Conservation (phyloP, 1,140 invertebrate species). For the Conopomorpha cramerella region DNA sequence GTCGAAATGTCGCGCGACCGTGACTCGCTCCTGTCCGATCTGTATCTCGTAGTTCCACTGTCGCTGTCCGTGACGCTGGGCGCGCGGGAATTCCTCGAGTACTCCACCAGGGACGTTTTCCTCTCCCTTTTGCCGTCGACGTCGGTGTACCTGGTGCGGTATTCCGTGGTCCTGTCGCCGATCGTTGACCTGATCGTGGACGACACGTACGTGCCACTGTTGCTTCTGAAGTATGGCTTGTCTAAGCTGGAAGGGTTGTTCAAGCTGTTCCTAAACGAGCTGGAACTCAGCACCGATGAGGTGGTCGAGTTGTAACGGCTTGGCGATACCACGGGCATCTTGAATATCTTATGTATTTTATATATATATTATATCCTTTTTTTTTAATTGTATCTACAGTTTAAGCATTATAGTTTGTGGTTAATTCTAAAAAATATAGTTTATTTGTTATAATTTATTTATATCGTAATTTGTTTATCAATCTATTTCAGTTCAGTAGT, state of each 20-base stretch:
- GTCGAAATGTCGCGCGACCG: slow-evolving; percentile 41
- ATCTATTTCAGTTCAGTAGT: slow-evolving; percentile 9
- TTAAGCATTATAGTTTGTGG: too few relatives aligned
- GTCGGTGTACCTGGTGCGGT: slow-evolving; percentile 38
- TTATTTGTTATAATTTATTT: too few relatives aligned
- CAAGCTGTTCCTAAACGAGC: slow-evolving; percentile 56
- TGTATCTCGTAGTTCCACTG: slow-evolving; percentile 37
- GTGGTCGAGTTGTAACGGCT: slow-evolving; percentile 44
- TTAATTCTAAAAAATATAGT: too few relatives aligned
- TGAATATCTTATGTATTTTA: too few relatives aligned
- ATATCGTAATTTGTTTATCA: too few relatives aligned
- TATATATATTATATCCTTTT: too few relatives aligned
- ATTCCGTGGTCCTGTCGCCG: slow-evolving; percentile 53
- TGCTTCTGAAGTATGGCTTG: slow-evolving; percentile 53
- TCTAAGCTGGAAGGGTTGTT: slow-evolving; percentile 51
- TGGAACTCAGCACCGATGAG: slow-evolving; percentile 34
- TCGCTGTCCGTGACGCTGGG: slow-evolving; percentile 52
- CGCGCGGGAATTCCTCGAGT: slow-evolving; percentile 32
- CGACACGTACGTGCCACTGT: slow-evolving; percentile 44
- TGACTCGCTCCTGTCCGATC: slow-evolving; percentile 40
- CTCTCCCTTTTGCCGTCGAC: slow-evolving; percentile 42
- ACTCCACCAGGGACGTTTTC: slow-evolving; percentile 46
- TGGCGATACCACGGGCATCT: slow-evolving; percentile 65
- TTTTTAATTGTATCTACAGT: too few relatives aligned
- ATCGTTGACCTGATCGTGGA: slow-evolving; percentile 42